phyloP scores from a whole-genome alignment of 2,113 vertebrate species.

The Corvus hawaiiensis region DNA sequence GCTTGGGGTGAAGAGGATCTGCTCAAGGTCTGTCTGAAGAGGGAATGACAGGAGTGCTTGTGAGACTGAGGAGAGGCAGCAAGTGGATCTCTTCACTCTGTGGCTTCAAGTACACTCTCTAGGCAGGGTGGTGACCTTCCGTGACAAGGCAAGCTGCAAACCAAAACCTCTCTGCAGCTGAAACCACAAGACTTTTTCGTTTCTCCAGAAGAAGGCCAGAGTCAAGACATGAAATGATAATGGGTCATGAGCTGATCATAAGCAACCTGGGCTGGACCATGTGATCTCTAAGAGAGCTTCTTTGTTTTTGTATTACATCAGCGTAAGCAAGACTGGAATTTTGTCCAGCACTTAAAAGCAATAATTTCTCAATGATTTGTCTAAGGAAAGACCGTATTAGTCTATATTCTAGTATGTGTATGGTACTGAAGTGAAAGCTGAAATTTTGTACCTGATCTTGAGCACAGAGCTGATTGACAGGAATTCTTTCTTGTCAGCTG shows the following conservation, averaged over 20 bases:
- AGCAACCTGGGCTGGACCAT: slow-evolving; percentile 41
- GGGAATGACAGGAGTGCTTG: background rate
- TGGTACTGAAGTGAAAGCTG: background rate
- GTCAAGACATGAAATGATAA: background rate
- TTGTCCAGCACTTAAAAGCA: background rate
- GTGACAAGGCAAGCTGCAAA: background rate
- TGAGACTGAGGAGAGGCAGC: background rate
- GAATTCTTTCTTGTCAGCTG: background rate
- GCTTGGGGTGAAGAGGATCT: background rate
- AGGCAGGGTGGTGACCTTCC: background rate
- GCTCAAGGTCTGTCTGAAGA: background rate
- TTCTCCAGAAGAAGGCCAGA: background rate
- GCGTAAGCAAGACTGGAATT: background rate
- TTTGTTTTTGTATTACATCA: background rate
- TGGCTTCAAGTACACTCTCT: background rate
- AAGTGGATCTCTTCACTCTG: background rate
- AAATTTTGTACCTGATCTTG: background rate
- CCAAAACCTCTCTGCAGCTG: background rate
- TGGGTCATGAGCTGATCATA: slow-evolving; percentile 61
- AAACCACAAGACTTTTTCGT: slow-evolving; percentile 12
- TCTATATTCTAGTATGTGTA: background rate
- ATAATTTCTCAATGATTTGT: background rate
- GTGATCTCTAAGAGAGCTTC: slow-evolving; percentile 42
- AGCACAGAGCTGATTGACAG: background rate
- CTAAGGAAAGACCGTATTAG: background rate